phyloP scores from a whole-genome alignment of 2,797 vertebrate species.

The Arrhamphus sclerolepis region DNA sequence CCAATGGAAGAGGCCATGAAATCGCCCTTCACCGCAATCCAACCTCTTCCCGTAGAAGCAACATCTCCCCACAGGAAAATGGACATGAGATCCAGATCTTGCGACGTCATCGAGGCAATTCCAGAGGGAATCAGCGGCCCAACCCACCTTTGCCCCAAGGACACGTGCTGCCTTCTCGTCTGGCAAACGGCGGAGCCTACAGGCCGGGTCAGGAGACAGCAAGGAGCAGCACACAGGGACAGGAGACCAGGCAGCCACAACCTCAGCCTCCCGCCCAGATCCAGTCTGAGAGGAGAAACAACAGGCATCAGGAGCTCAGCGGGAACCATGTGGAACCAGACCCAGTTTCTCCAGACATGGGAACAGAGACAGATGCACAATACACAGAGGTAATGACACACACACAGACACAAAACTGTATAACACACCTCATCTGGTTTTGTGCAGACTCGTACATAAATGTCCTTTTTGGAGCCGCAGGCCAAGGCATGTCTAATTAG shows the following conservation, averaged over 20 bases:
- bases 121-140: conserved; percentile 37
- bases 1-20: conserved; percentile 74
- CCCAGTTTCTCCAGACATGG: conserved; percentile 55
- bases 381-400: conserved; percentile 70
- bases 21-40: conserved; percentile 76
- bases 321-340: conserved; percentile 77
- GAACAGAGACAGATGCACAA: conserved; percentile 45
- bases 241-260: conserved; percentile 30
- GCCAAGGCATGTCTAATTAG: conserved; percentile 60
- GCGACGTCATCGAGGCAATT: conserved; percentile 48
- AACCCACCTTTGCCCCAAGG: conserved; percentile 63
- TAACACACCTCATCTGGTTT: conserved; percentile 14
- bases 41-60: conserved; percentile 45
- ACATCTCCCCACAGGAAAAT: conserved; percentile 61
- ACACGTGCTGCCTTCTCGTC: conserved; percentile 70
- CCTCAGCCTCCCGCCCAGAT: conserved; percentile 20
- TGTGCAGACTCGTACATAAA: conserved; percentile 40
- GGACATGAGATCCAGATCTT: conserved; percentile 76
- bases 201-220: conserved; percentile 62
- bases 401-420: conserved; percentile 10
- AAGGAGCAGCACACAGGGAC: conserved; percentile 27
- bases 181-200: conserved; percentile 62
- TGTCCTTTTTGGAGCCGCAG: conserved; percentile 48
- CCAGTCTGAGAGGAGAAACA: conserved; percentile 37
- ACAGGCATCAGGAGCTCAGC: conserved; percentile 51